Evolutionary conservation across 2,113 vertebrate genomes (phyloP), one percentile per base, ranked within the genome.

Genomic region (Trichomycterus rosablanca): DNA sequence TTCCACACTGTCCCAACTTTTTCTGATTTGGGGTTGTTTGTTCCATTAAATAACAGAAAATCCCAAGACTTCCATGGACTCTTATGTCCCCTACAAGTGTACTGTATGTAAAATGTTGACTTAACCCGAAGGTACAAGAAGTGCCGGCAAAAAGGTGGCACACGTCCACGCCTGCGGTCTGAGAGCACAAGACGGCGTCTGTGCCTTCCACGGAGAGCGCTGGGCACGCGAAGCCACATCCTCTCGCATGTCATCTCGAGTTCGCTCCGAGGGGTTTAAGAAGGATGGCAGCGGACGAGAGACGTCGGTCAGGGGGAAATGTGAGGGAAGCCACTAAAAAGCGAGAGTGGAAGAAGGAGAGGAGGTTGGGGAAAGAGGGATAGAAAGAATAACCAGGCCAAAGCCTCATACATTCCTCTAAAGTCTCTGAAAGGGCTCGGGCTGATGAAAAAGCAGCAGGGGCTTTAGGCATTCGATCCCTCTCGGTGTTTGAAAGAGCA

Each of bases 231-330:
- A 75, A 67, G 65, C 69, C 66, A 68, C 66, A 63, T 71, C 71
- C 71, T 74, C 52, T 74, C 64, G 61, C 70, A 76, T 71, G 74
- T 66, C 55, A 54, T 65, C 43, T 59, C 12, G 8, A 54, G 34
- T 59, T 24, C 16, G 46, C 49, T 14, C 30, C 45, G 55, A 34
- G 23, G 45, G 49, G 26, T 67, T 63, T 68, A 58, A 64, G 59
- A 56, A 63, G 44, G 59, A 73, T 51, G 66, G 48, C 52, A 62
- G 53, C 28, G 45, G 68, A 67, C 22, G 40, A 54, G 61, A 72
- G 44, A 59, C n/a, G 40, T 30, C 58, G 59, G 52, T 60, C 28
- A 30, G 37, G 39, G 44, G 45, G 34, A 30, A 34, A 55, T 32
- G n/a, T 37, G 59, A 59, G 54, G 55, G 61, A 69, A 69, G 59